phyloP scores from a whole-genome alignment of 2,797 vertebrate species.

The Triplophysa bombifrons region DNA sequence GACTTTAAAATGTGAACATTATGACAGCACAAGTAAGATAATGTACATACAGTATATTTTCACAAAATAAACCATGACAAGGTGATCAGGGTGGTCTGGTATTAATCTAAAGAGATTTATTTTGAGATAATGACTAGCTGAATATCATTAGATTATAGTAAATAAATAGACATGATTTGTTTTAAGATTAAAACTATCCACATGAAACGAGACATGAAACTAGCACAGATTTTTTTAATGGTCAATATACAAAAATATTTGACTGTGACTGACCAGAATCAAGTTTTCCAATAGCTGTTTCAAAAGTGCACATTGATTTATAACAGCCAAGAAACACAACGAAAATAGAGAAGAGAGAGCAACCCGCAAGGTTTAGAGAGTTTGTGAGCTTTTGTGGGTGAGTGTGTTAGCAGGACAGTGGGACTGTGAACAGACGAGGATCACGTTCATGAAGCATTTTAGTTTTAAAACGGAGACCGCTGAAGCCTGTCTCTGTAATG shows the following conservation, averaged over 20 bases:
- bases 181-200: too few relatives aligned
- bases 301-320: neutral
- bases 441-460: conserved; percentile 41
- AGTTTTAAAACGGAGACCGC: conserved; percentile 48
- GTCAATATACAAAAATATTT: conserved; percentile 1
- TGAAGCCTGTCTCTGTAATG: conserved; percentile 34
- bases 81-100: neutral
- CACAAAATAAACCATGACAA: neutral
- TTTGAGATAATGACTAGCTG: neutral
- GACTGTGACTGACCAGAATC: neutral
- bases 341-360: neutral
- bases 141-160: too few relatives aligned
- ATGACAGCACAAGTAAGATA: too few relatives aligned
- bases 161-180: too few relatives aligned
- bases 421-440: conserved; percentile 42
- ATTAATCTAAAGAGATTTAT: neutral
- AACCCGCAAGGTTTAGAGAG: conserved; percentile 29
- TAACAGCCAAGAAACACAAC: conserved; percentile 2
- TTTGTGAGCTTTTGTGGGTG: conserved; percentile 41
- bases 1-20: neutral
- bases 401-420: conserved; percentile 44
- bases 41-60: too few relatives aligned
- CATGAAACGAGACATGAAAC: neutral
- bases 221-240: neutral
- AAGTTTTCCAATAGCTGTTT: neutral